Evolutionary conservation across 1,140 invertebrate species (phyloP), one percentile per base, ranked within the genome.

Genomic region (Phymorhynchus buccinoides): DNA sequence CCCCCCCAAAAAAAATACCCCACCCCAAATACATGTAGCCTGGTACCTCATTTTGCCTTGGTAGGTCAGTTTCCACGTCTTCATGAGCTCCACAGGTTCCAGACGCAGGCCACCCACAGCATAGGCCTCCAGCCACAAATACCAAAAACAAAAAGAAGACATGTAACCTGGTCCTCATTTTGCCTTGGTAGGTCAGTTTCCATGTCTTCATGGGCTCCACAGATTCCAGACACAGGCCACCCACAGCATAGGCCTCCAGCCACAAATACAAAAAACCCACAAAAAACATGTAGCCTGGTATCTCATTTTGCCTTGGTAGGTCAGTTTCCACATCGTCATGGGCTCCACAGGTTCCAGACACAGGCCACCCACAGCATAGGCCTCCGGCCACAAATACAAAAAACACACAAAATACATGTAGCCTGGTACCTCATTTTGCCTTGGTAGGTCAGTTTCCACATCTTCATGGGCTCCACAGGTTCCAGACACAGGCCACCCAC

Each of bases 141-240:
- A n/a, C n/a, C n/a, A n/a, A n/a, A n/a, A n/a, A n/a, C n/a, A n/a
- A n/a, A n/a, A n/a, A n/a, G n/a, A n/a, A n/a, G n/a, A n/a, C n/a
- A n/a, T n/a, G n/a, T n/a, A n/a, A n/a, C n/a, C n/a, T n/a, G n/a
- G n/a, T n/a, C n/a, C n/a, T n/a, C n/a, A n/a, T n/a, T n/a, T n/a
- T n/a, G n/a, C n/a, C n/a, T 85, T 94, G 94, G 90, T 95, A 96
- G 3, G 93, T 88, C 0, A 96, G 86, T 75, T 92, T 94, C 96
- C 96, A 96, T 84, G 93, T 94, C 87, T 94, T 94, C 96, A 96
- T 96, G 2, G 96, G 95, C 87, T 95, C 94, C 0, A 96, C 90
- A 0, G 95, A 94, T 35, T 94, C 94, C 22, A 96, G 93, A 39
- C 91, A 92, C 30, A 96, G 92, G 0, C 96, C 96, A 88, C 95